phyloP scores from a whole-genome alignment of 2,113 vertebrate species.

The Engystomops pustulosus region DNA sequence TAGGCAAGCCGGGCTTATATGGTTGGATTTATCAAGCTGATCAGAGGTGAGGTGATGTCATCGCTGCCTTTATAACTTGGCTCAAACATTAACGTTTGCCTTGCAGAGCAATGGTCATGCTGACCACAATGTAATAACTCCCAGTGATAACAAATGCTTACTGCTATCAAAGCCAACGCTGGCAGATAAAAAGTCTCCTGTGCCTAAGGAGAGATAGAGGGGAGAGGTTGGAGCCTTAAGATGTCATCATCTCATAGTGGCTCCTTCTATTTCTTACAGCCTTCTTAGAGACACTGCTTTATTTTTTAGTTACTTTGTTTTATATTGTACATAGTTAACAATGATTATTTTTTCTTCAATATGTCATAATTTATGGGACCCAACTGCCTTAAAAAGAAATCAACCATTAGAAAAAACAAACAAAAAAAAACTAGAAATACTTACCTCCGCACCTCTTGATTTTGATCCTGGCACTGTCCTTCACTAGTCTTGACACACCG shows the following conservation, averaged over 20 bases:
- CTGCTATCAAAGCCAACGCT: neutral
- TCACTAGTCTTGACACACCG: too few relatives aligned
- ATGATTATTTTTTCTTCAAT: too few relatives aligned
- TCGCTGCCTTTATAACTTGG: slow-evolving; percentile 65
- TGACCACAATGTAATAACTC: slow-evolving; percentile 1
- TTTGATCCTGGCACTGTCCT: too few relatives aligned
- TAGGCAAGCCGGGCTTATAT: slow-evolving; percentile 68
- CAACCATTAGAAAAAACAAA: too few relatives aligned
- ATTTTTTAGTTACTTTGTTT: too few relatives aligned
- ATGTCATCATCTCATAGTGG: too few relatives aligned
- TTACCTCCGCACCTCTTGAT: too few relatives aligned
- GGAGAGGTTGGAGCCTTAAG: neutral
- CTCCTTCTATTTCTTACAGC: neutral
- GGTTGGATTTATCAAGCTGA: slow-evolving; percentile 61
- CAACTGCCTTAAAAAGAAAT: too few relatives aligned
- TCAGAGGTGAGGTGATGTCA: slow-evolving; percentile 67
- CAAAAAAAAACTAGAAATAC: too few relatives aligned
- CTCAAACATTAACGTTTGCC: slow-evolving; percentile 80
- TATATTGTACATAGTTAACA: too few relatives aligned
- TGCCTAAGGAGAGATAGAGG: neutral
- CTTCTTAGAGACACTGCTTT: too few relatives aligned
- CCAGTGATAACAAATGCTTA: neutral
- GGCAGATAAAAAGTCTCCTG: neutral
- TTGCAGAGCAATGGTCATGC: slow-evolving; percentile 61
- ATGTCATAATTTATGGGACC: too few relatives aligned